Base-by-base conservation (phyloP, 2,888 invertebrate genomes). In the Augiades crinisus region DNA sequence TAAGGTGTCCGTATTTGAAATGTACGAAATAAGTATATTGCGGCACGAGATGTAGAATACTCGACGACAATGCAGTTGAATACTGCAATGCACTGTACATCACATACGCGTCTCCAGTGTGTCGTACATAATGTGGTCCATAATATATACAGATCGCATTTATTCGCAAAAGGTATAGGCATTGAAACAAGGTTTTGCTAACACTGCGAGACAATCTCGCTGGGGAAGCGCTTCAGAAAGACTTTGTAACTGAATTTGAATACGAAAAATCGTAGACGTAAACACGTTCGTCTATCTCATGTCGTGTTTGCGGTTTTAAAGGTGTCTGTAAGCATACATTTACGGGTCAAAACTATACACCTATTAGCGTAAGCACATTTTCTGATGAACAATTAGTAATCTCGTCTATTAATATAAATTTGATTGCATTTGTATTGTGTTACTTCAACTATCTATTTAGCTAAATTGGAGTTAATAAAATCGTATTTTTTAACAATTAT, bases 101-200 rank as follows among this genome's bases (percentile, higher is more conserved):
- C n/a, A n/a, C 75, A 79, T 78, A 79, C 12, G 30, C 5, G 30
- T 10, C 84, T 83, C 81, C 74, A 82, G 81, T 78, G 83, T 79
- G 74, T 68, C 80, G 81, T 74, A 78, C 68, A 75, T 88, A 87
- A 87, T 86, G 78, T 78, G 75, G 75, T 73, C 77, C 81, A 81
- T 84, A 84, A 86, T 85, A 84, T 82, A 86, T 87, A 86, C 86
- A 69, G 75, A 85, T 85, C 76, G 80, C 78, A 84, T 87, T 82
- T 84, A 81, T 85, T 81, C 78, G 68, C 62, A 63, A 69, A n/a
- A 78, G 72, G 77, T 73, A 79, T 81, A 78, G 80, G 76, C 75
- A 76, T 63, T 73, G 80, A 78, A 84, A 87, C 81, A 76, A 80
- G 83, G 78, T 81, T 83, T 76, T 75, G 78, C 76, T 78, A 70